Conservation (phyloP, 2,888 invertebrate species). For the Chrysina gloriosa region DNA sequence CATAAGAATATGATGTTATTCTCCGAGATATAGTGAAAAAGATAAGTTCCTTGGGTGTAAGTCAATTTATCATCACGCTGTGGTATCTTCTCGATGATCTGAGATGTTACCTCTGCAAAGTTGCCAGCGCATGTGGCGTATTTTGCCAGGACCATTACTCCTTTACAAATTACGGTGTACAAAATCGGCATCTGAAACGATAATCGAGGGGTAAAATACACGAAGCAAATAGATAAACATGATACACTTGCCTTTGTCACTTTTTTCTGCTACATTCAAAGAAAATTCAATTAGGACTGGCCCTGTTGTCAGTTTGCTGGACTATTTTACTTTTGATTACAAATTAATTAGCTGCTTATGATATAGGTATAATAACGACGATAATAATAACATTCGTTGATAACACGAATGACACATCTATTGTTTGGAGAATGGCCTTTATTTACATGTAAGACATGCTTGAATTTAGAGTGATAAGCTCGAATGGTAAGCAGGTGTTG, state of each 20-base stretch:
- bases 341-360: slow-evolving; percentile 1
- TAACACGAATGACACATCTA: slow-evolving; percentile 37
- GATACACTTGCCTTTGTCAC: slow-evolving; percentile 1
- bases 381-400: slow-evolving; percentile 14
- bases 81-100: slow-evolving; percentile 87
- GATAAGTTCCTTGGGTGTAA: slow-evolving; percentile 91
- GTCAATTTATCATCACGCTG: slow-evolving; percentile 92
- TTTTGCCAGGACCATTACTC: slow-evolving; percentile 86
- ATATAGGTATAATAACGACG: neutral
- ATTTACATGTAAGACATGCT: slow-evolving; percentile 5
- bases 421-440: neutral
- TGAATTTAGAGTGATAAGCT: neutral
- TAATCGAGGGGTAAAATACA: neutral
- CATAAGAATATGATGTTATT: slow-evolving; percentile 91
- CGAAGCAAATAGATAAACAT: neutral
- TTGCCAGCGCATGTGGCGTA: slow-evolving; percentile 94
- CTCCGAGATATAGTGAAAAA: slow-evolving; percentile 92
- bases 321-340: neutral
- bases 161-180: slow-evolving; percentile 90
- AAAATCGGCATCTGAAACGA: slow-evolving; percentile 85
- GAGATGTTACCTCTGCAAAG: slow-evolving; percentile 94
- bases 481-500: neutral
- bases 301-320: neutral
- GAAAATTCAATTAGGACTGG: slow-evolving; percentile 15
- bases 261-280: slow-evolving; percentile 31